Conservation (phyloP, 2,113 vertebrate genomes). For the Prunella himalayana region DNA sequence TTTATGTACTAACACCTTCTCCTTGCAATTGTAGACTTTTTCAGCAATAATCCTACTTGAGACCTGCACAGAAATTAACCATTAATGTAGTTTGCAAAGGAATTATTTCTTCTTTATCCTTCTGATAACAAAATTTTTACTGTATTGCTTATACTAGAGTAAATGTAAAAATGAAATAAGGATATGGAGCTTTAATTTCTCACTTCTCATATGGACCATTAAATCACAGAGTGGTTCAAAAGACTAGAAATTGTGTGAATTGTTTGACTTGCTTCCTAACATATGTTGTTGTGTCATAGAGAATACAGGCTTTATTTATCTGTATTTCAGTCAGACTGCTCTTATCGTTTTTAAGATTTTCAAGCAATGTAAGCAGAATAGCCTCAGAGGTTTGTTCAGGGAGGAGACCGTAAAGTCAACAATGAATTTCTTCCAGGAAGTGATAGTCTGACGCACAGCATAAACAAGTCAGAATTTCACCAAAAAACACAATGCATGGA, state of each 20-base stretch:
- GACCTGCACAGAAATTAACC: neutral
- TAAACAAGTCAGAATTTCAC: neutral
- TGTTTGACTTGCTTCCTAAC: neutral
- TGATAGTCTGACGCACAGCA: neutral
- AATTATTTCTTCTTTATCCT: neutral
- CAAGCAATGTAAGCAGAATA: neutral
- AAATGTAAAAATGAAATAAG: neutral
- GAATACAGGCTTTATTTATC: neutral
- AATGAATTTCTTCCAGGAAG: neutral
- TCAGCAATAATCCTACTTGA: neutral
- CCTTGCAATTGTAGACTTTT: neutral
- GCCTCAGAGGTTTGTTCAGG: neutral
- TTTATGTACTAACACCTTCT: neutral
- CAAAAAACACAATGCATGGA: neutral
- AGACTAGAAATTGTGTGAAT: neutral
- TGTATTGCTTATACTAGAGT: neutral
- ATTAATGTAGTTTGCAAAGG: neutral
- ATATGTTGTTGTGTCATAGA: neutral
- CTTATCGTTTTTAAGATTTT: neutral
- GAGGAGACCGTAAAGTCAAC: neutral
- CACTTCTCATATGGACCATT: neutral
- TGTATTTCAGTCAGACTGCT: neutral
- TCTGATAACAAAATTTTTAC: neutral
- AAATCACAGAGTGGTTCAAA: neutral
- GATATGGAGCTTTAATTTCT: neutral